Conservation (phyloP, 2,797 vertebrate species). For the Pampus argenteus region DNA sequence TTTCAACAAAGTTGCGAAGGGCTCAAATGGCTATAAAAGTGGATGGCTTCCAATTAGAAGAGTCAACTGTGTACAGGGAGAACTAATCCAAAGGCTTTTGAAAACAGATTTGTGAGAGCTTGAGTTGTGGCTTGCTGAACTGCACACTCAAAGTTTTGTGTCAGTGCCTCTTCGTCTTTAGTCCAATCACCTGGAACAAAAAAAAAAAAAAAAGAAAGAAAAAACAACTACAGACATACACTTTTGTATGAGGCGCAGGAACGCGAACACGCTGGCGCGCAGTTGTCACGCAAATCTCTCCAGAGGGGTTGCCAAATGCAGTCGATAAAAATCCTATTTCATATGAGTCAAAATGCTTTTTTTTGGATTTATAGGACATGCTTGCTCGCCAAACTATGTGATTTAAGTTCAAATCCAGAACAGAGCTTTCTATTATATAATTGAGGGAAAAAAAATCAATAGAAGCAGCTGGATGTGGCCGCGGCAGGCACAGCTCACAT, state of each 20-base stretch:
- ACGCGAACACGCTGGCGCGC: slow-evolving; percentile 35
- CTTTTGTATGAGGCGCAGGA: slow-evolving; percentile 37
- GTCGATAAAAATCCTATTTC: slow-evolving; percentile 85
- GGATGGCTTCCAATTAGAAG: slow-evolving; percentile 78
- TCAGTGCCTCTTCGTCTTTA: slow-evolving; percentile 73
- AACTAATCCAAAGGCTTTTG: slow-evolving; percentile 77
- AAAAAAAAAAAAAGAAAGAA: slow-evolving; percentile 22
- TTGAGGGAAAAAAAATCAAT: slow-evolving; percentile 88
- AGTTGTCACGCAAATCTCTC: slow-evolving; percentile 69
- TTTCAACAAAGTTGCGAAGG: slow-evolving; percentile 70
- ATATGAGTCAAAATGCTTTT: slow-evolving; percentile 77
- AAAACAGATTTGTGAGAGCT: slow-evolving; percentile 74
- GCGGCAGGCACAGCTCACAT: slow-evolving; percentile 67
- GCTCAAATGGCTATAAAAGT: slow-evolving; percentile 71
- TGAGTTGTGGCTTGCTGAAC: slow-evolving; percentile 74
- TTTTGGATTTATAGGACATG: slow-evolving; percentile 80
- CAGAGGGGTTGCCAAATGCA: slow-evolving; percentile 73
- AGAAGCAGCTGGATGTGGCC: slow-evolving; percentile 81
- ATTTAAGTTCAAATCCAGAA: slow-evolving; percentile 82
- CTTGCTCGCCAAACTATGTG: slow-evolving; percentile 78
- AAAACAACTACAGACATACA: slow-evolving; percentile 27
- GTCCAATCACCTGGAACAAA: slow-evolving; percentile 79
- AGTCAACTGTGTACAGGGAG: slow-evolving; percentile 72
- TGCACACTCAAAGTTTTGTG: slow-evolving; percentile 76
- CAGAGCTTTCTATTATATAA: slow-evolving; percentile 87